Conservation (phyloP, 1,140 invertebrate species). For the Ladona fulva region DNA sequence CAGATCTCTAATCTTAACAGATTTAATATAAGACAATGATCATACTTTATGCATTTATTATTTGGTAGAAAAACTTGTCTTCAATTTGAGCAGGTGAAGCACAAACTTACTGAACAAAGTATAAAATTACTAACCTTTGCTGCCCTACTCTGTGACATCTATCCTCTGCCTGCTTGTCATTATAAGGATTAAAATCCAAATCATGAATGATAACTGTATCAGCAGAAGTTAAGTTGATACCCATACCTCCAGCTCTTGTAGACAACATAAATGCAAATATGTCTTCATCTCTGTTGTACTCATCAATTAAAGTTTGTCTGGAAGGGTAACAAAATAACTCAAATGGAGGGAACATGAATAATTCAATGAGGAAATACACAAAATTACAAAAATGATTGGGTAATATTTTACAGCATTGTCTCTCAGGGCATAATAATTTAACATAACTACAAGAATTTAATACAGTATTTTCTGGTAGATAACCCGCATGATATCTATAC, state of each 20-base stretch:
- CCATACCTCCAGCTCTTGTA: conserved; percentile 76
- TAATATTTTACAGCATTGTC: too few species aligned
- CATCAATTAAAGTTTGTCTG: conserved; percentile 71
- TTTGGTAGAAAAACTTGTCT: too few species aligned
- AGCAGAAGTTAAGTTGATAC: conserved; percentile 86
- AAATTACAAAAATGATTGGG: too few species aligned
- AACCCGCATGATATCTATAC: too few species aligned
- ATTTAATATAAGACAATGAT: too few species aligned
- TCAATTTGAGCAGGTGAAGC: too few species aligned
- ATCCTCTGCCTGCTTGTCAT: conserved; percentile 96
- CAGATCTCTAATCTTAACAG: too few species aligned
- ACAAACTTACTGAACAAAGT: too few species aligned
- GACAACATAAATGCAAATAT: conserved; percentile 78
- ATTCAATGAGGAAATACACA: conserved; percentile 11
- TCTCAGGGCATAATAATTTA: too few species aligned
- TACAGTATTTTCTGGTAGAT: too few species aligned
- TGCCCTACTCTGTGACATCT: conserved; percentile 93
- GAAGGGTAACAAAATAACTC: conserved; percentile 22
- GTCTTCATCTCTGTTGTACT: conserved; percentile 58
- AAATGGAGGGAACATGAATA: conserved; percentile 23
- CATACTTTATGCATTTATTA: too few species aligned
- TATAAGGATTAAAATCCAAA: conserved; percentile 94
- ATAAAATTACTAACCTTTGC: conserved; percentile 46
- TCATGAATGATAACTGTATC: conserved; percentile 94
- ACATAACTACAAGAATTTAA: too few species aligned